Evolutionary conservation across 1,140 invertebrate genomes (phyloP), one percentile per base, ranked within the genome.

Genomic region (Dendrolimus punctatus): DNA sequence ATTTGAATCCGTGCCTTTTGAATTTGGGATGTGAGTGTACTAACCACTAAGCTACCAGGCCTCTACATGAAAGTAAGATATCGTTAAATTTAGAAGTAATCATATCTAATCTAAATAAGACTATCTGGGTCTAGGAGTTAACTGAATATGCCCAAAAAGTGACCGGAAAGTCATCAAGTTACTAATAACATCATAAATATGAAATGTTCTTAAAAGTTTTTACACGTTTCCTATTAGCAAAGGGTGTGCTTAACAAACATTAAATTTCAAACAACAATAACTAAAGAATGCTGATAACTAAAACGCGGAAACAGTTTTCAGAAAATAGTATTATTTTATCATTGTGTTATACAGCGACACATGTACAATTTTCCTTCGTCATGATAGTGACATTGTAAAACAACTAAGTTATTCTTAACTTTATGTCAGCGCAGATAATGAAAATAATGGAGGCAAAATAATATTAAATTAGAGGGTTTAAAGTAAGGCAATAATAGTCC

Each of bases 371-470:
- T 81, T 51, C 62, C 51, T 40, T 47, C 66, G 64, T 78, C 73
- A 80, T 60, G 48, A 23, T 64, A 57, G 65, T 79, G 77, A 80
- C 79, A 82, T 73, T 80, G 73, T 79, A 73, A 73, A 75, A 75
- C 67, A 66, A 67, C 68, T 76, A 66, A 62, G 67, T 78, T 79
- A 76, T 74, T 76, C 71, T 71, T 79, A 74, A 71, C 68, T 58
- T 71, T 59, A 66, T 71, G 77, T 75, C 69, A 76, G 64, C 66
- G 60, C 57, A 76, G 71, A 74, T 82, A 80, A 85, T 85, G 76
- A 74, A 80, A 78, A 85, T 85, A 82, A 85, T 82, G 64, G 73
- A 66, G 53, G 76, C 70, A 60, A 80, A 80, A 85, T 85, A 82
- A 82, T 76, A 75, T 68, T 58, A 76, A 80, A 84, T 84, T 81